phyloP scores from a whole-genome alignment of 1,140 invertebrate species.

The Orussus abietinus region DNA sequence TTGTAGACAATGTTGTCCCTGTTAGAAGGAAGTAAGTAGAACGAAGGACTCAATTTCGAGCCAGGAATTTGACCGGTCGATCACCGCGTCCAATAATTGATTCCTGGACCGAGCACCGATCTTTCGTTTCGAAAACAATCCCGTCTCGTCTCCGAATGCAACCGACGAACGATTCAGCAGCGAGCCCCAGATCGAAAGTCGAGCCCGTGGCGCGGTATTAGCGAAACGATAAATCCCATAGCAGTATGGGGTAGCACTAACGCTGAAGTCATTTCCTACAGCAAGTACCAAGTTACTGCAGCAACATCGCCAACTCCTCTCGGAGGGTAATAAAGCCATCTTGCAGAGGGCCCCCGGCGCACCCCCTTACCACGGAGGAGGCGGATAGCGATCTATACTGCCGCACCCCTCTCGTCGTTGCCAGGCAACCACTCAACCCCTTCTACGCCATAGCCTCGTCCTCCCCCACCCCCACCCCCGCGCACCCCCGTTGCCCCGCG shows the following conservation, averaged over 20 bases:
- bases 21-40: too few species aligned
- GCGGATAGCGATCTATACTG: constrained; percentile 45
- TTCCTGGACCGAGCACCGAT: too few species aligned
- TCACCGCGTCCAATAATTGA: too few species aligned
- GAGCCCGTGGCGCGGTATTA: too few species aligned
- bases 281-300: constrained; percentile 35
- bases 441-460: constrained; percentile 20
- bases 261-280: constrained; percentile 43
- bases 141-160: too few species aligned
- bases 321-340: constrained; percentile 47
- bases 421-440: constrained; percentile 36
- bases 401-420: constrained; percentile 39
- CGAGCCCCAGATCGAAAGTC: too few species aligned
- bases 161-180: too few species aligned
- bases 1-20: too few species aligned
- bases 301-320: constrained; percentile 42
- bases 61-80: too few species aligned
- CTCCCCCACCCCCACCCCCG: constrained; percentile 23
- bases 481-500: constrained; percentile 21
- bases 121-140: too few species aligned
- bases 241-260: constrained; percentile 16
- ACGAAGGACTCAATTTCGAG: too few species aligned
- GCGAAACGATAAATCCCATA: constrained; percentile 16
- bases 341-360: constrained; percentile 29
- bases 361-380: constrained; percentile 41